Conservation (phyloP, 2,888 invertebrate genomes). For the Stenichneumon culpator region DNA sequence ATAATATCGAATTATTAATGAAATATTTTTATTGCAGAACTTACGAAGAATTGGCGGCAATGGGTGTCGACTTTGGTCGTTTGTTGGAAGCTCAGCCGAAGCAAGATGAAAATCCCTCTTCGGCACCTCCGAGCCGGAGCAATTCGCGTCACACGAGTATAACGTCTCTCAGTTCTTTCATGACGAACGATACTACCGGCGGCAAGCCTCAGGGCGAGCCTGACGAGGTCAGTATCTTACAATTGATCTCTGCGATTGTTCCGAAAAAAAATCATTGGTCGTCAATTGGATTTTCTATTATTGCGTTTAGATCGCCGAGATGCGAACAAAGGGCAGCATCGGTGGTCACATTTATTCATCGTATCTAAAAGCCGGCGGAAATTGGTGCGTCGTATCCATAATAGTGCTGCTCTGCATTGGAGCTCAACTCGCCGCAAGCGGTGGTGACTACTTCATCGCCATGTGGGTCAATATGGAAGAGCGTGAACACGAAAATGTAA, state of each 20-base stretch:
- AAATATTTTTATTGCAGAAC: constrained; percentile 81
- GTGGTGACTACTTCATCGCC: constrained; percentile 92
- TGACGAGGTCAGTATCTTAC: constrained; percentile 72
- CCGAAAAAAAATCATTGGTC: background rate
- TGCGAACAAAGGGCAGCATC: constrained; percentile 87
- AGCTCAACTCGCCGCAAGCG: constrained; percentile 90
- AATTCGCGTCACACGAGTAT: constrained; percentile 82
- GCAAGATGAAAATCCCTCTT: constrained; percentile 77
- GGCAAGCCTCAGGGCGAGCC: constrained; percentile 74
- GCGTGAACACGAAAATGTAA: constrained; percentile 69
- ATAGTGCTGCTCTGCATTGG: constrained; percentile 88
- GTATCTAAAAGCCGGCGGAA: constrained; percentile 91
- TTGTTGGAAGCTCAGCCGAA: constrained; percentile 86
- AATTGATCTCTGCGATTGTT: background rate
- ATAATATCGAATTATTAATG: background rate
- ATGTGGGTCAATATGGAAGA: constrained; percentile 88
- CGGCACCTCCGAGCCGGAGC: constrained; percentile 75
- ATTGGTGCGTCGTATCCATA: constrained; percentile 87
- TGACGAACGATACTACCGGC: constrained; percentile 75
- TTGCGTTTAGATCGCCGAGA: constrained; percentile 76
- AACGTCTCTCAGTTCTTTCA: constrained; percentile 79
- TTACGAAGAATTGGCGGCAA: constrained; percentile 90
- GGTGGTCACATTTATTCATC: constrained; percentile 88
- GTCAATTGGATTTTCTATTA: constrained; percentile 44
- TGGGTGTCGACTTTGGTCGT: constrained; percentile 92